A percentile compares a stretch with the other conserved stretches of the same genome.
phyloP scores from a whole-genome alignment of 1,140 invertebrate genomes.

The Pteromalus puparum region DNA sequence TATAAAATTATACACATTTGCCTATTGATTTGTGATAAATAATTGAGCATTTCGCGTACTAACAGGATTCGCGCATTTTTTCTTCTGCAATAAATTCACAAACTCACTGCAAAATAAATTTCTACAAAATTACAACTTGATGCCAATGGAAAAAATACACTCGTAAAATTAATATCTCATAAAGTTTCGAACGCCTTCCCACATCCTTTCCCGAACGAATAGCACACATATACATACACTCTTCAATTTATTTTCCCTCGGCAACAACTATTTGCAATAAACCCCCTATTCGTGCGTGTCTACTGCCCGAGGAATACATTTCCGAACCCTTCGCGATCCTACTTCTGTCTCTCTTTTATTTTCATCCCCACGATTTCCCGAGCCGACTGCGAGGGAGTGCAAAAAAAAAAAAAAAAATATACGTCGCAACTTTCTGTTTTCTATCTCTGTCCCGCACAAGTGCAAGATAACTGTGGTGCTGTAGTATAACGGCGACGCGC shows the following conservation, averaged over 20 bases:
- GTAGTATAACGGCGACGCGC: background rate
- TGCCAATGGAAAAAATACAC: too few species aligned
- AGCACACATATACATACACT: too few species aligned
- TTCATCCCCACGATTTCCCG: background rate
- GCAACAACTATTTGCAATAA: background rate
- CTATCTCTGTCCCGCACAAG: background rate
- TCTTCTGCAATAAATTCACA: too few species aligned
- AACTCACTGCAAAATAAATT: too few species aligned
- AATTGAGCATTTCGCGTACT: too few species aligned
- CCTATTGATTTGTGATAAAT: too few species aligned
- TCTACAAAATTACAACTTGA: too few species aligned
- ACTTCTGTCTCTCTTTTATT: background rate
- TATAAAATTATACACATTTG: too few species aligned
- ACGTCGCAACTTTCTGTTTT: background rate
- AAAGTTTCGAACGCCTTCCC: too few species aligned
- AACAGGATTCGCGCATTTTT: too few species aligned
- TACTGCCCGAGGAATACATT: constrained; percentile 15
- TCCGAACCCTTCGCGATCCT: background rate
- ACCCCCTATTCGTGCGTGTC: background rate
- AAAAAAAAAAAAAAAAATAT: background rate
- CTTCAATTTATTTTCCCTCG: background rate
- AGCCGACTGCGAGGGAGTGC: background rate
- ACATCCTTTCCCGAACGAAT: too few species aligned
- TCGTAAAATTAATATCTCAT: too few species aligned
- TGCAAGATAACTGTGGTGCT: background rate